A percentile compares a stretch with the other conserved stretches of the same genome.
These are phyloP conservation scores for Anguilla japonica DNA, from an alignment of 2,113 vertebrate genomes.

Conservation along the genomic window DNA sequence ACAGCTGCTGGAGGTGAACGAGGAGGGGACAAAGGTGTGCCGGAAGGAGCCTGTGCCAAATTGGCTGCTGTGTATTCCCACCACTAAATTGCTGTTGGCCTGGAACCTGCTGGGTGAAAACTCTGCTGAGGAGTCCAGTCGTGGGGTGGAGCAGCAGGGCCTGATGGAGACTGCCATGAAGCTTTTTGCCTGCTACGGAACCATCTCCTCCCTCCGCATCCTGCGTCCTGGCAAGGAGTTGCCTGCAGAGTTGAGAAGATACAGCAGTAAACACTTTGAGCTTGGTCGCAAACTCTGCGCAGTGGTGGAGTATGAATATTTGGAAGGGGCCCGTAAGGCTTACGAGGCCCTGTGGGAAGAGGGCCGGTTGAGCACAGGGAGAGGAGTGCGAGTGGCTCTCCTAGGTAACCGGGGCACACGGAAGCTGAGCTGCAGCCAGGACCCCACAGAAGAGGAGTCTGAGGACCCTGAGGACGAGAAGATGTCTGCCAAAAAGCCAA, in stretches of 20 bases:
- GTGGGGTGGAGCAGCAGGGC: constrained; percentile 31
- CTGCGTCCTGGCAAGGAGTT: constrained; percentile 73
- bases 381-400: constrained; percentile 54
- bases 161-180: constrained; percentile 59
- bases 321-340: constrained; percentile 64
- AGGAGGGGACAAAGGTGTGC: constrained; percentile 75
- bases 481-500: constrained; percentile 35
- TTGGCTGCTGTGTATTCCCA: constrained; percentile 66
- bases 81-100: constrained; percentile 72
- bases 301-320: constrained; percentile 72
- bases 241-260: constrained; percentile 65
- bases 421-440: constrained; percentile 33
- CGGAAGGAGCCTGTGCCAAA: constrained; percentile 63
- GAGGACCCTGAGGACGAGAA: constrained; percentile 27
- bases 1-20: constrained; percentile 71
- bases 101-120: constrained; percentile 64
- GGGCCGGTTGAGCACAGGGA: constrained; percentile 20
- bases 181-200: constrained; percentile 60
- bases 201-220: constrained; percentile 64
- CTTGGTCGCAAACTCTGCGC: constrained; percentile 68
- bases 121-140: not conserved
- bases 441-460: not conserved
- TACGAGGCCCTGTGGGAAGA: constrained; percentile 52
- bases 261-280: constrained; percentile 57
- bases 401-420: constrained; percentile 55